phyloP scores from a whole-genome alignment of 2,888 invertebrate species.

The Prenolepis imparis region DNA sequence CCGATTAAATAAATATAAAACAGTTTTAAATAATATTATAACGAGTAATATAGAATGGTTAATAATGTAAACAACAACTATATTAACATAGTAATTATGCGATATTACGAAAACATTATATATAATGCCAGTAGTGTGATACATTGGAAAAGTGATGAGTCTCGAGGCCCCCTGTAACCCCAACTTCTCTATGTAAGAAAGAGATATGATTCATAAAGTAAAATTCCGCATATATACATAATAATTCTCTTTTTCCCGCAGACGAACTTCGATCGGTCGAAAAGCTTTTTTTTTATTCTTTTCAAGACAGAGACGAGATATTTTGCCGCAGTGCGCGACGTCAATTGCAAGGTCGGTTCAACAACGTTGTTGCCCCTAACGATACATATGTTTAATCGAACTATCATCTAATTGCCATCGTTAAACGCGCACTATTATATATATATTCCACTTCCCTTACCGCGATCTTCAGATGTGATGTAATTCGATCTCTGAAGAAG shows the following conservation, averaged over 20 bases:
- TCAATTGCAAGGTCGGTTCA: background rate
- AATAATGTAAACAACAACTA: background rate
- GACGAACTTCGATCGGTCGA: background rate
- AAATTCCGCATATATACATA: background rate
- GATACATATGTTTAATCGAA: slow-evolving; percentile 80
- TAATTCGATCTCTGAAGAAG: slow-evolving; percentile 41
- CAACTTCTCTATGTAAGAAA: background rate
- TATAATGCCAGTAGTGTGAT: background rate
- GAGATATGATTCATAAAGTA: background rate
- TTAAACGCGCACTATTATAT: background rate
- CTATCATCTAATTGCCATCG: slow-evolving; percentile 38
- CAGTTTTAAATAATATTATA: background rate
- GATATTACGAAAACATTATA: background rate
- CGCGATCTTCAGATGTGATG: slow-evolving; percentile 12
- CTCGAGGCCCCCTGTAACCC: background rate
- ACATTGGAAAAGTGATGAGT: slow-evolving; percentile 14
- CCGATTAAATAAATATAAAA: background rate
- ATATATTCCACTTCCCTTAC: slow-evolving; percentile 50
- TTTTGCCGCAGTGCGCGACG: background rate
- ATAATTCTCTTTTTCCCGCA: background rate
- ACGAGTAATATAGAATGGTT: background rate
- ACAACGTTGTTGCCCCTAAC: slow-evolving; percentile 78
- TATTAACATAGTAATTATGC: background rate
- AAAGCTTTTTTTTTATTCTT: background rate
- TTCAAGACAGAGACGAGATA: background rate